Base-by-base conservation (phyloP, 2,888 invertebrate species). In the Acleris emargana region DNA sequence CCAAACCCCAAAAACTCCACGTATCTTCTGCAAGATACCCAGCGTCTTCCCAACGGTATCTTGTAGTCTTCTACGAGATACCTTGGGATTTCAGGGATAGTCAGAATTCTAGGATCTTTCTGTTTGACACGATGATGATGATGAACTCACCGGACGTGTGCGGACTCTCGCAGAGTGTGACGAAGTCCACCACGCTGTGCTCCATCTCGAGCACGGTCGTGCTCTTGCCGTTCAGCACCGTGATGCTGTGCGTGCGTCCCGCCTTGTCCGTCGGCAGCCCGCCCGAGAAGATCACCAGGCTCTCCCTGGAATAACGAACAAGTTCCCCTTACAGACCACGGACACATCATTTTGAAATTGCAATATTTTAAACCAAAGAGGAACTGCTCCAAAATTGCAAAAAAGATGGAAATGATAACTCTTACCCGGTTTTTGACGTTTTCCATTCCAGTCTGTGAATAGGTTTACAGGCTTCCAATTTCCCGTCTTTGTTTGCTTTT, bases 181-280 rank as follows among this genome's bases (percentile, higher is more conserved):
- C 96, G 93, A 99, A 99, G 94, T 99, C 99, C 70, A 99, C 95
- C 70, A 99, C 98, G 82, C 96, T 97, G 93, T 99, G 98, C 86
- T 99, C 99, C 99, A 99, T 99, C 94, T 99, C 99, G 80, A 99
- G 94, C 69, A 99, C 99, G 38, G 99, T 99, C 73, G 98, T 99
- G 76, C 96, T 97, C 94, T 98, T 99, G 74, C 98, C 98, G 93
- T 97, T 97, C 90, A 98, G 97, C 76, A 99, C 98, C 38, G 99
- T 99, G 87, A 99, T 96, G 91, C 98, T 97, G 80, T 98, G 98
- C 77, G 97, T 95, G 91, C 97, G 94, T 77, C 97, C 96, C 78
- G 97, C 96, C 88, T 96, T 96, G 90, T 98, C 98, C 84, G 96
- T 95, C 63, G 98, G 96, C 93, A 99, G 95, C 54, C 99, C 99